Evolutionary conservation across 2,113 vertebrate genomes (phyloP).

Genomic region (Rhinopomastus cyanomelas): DNA sequence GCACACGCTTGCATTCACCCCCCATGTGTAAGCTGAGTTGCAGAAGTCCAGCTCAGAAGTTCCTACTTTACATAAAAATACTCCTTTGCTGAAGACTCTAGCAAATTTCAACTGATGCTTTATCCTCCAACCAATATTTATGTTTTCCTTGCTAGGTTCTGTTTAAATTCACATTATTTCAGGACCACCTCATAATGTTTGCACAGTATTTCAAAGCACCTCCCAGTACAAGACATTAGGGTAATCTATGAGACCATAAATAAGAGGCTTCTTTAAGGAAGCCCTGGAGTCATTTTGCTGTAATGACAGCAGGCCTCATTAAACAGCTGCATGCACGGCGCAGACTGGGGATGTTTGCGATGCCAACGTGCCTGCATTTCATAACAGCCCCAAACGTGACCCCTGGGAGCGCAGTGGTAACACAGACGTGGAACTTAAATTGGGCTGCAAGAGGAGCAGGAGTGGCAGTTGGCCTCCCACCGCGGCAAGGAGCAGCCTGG

Average conservation of each 20-base stretch:
- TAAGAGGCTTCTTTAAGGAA: slow-evolving; percentile 41
- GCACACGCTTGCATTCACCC: neutral
- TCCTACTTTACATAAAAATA: neutral
- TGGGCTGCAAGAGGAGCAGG: neutral
- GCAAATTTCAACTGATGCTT: neutral
- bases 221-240: slow-evolving; percentile 30
- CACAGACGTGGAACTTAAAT: neutral
- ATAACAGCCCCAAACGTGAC: neutral
- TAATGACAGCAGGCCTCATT: slow-evolving; percentile 60
- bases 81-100: neutral
- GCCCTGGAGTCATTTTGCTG: slow-evolving; percentile 45
- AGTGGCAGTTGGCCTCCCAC: neutral
- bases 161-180: slow-evolving; percentile 21
- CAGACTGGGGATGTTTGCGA: neutral
- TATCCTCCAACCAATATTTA: neutral
- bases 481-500: neutral
- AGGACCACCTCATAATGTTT: neutral
- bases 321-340: slow-evolving; percentile 39
- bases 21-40: neutral
- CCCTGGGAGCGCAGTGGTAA: neutral
- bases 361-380: neutral
- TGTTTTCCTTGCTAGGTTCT: neutral
- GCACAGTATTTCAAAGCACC: slow-evolving; percentile 30
- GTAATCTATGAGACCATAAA: slow-evolving; percentile 50
- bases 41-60: neutral